Percentiles rank a stretch among this genome's conserved stretches.
phyloP scores from a whole-genome alignment of 35 echinoderm and acorn worm genomes.

The Heliocidaris erythrogramma region DNA sequence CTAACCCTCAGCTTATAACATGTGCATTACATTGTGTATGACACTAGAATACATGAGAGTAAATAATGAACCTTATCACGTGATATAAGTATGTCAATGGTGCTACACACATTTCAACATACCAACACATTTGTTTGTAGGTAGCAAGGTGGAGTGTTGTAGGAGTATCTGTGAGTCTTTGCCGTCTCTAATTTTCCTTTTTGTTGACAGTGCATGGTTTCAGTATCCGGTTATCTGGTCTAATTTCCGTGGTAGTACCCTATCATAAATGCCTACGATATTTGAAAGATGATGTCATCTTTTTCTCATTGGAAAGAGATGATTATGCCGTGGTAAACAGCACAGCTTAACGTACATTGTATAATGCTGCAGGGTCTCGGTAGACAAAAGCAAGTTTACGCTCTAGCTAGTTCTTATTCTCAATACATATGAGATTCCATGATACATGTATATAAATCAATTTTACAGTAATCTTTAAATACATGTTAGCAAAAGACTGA shows the following conservation, averaged over 20 bases:
- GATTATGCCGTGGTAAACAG: too few species aligned
- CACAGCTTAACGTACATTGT: too few species aligned
- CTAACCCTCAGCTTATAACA: not conserved
- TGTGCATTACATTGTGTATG: not conserved
- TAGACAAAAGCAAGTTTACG: too few species aligned
- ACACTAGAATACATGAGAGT: not conserved
- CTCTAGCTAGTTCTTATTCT: too few species aligned
- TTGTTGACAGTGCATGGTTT: not conserved
- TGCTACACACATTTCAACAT: not conserved
- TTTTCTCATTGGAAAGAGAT: too few species aligned
- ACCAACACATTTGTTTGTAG: not conserved
- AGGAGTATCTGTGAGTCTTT: too few species aligned
- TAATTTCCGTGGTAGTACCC: not conserved
- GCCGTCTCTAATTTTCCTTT: not conserved
- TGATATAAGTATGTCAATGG: not conserved
- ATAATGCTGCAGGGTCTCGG: too few species aligned
- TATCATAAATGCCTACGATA: not conserved
- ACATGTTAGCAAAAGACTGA: too few species aligned
- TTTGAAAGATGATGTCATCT: not conserved
- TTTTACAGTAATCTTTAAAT: too few species aligned
- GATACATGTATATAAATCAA: too few species aligned
- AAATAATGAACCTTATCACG: not conserved
- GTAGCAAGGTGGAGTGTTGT: not conserved
- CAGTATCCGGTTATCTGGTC: not conserved
- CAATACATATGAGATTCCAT: too few species aligned